Percentiles rank a stretch among this genome's conserved stretches.
These are phyloP conservation scores for Drosophila buzzatii DNA, from an alignment of 2,888 invertebrate genomes.

Conservation along the genomic window DNA sequence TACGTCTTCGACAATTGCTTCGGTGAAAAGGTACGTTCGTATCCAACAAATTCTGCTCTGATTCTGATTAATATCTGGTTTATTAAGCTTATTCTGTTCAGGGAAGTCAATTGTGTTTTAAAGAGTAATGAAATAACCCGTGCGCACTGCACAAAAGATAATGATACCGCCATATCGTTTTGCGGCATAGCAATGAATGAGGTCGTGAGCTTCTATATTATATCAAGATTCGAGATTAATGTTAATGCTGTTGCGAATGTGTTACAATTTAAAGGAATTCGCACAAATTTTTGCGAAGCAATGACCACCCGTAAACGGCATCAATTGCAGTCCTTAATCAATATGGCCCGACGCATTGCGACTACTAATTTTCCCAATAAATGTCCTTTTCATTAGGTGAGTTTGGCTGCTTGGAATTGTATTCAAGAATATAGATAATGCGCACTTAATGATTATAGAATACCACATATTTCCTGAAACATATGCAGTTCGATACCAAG, in stretches of 20 bases:
- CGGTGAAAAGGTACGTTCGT: background rate
- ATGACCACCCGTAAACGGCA: background rate
- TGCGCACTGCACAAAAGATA: constrained; percentile 21
- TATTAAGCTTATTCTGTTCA: constrained; percentile 21
- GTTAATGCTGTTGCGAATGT: background rate
- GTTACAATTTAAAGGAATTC: constrained; percentile 21
- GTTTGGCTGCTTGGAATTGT: background rate
- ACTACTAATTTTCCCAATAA: constrained; percentile 35
- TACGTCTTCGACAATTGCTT: no score
- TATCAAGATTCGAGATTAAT: constrained; percentile 21
- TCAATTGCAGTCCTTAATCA: constrained; percentile 4
- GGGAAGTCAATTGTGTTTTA: constrained; percentile 27
- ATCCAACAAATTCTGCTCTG: no score
- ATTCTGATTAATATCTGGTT: background rate
- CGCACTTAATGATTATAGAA: constrained; percentile 1
- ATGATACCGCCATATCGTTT: constrained; percentile 10
- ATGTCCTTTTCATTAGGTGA: constrained; percentile 45
- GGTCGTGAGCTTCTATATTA: constrained; percentile 1
- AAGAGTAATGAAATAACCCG: constrained; percentile 9
- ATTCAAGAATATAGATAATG: no score
- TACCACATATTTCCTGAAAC: background rate
- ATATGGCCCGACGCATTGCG: constrained; percentile 20
- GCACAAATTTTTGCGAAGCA: constrained; percentile 35
- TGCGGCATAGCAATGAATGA: constrained; percentile 1
- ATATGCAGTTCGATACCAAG: constrained; percentile 7